Conservation (phyloP, 1,140 invertebrate species). For the Meteorus sp. region DNA sequence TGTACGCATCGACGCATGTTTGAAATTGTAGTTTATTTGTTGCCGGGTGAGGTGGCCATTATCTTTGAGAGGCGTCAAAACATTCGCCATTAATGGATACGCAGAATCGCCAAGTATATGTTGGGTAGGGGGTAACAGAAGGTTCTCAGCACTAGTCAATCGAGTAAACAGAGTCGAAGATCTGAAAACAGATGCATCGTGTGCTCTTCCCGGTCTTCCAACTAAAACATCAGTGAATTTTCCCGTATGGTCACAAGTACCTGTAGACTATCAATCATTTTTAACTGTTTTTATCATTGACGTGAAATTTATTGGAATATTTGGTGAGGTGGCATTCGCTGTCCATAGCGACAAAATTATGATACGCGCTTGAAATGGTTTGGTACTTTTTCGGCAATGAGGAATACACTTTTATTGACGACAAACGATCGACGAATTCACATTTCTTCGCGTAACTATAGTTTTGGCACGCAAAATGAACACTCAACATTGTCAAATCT, state of each 20-base stretch:
- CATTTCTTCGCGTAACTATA: no score
- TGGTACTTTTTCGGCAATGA: no score
- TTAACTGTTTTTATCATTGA: no score
- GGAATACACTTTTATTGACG: no score
- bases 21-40: conserved; percentile 26
- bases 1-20: conserved; percentile 25
- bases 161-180: conserved; percentile 24
- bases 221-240: conserved; percentile 35
- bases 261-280: background rate
- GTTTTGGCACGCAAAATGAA: no score
- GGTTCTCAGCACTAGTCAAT: conserved; percentile 30
- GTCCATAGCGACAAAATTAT: no score
- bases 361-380: no score
- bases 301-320: background rate
- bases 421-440: no score
- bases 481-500: no score
- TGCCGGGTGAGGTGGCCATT: conserved; percentile 23
- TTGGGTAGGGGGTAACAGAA: conserved; percentile 5
- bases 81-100: conserved; percentile 28
- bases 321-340: background rate
- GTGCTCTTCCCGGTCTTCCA: conserved; percentile 35
- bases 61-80: conserved; percentile 34
- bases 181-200: conserved; percentile 33
- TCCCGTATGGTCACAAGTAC: conserved; percentile 24
- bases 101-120: conserved; percentile 34